Percentiles rank a stretch among this genome's conserved stretches.
Evolutionary conservation across 2,797 vertebrate genomes (phyloP).

Genomic region (Pseudochaenichthys georgianus): DNA sequence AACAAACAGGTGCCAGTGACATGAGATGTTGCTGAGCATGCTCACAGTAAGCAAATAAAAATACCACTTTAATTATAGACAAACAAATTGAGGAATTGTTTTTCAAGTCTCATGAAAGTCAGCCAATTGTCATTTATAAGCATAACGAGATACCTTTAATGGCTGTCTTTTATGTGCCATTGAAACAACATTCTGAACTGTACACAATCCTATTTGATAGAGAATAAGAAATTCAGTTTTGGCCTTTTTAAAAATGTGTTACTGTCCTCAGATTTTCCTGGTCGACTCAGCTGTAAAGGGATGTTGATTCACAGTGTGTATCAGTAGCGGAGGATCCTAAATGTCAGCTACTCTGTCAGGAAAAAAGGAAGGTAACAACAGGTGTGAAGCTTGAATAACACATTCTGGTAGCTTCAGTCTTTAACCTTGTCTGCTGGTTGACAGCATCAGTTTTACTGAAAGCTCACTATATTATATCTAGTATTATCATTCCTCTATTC

Average conservation of each 20-base stretch:
- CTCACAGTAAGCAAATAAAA: background rate
- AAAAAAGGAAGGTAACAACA: conserved; percentile 3
- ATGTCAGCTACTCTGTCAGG: background rate
- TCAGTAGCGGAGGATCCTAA: background rate
- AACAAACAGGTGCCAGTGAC: conserved; percentile 73
- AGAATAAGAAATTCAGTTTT: background rate
- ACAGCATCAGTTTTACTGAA: conserved; percentile 39
- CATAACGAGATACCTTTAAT: background rate
- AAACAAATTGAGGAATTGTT: background rate
- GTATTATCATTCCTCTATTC: conserved; percentile 69
- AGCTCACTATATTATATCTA: conserved; percentile 49
- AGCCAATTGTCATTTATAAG: background rate
- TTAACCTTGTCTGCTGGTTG: conserved; percentile 22
- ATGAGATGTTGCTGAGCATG: conserved; percentile 54
- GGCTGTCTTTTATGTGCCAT: background rate
- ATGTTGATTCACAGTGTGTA: background rate
- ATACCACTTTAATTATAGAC: background rate
- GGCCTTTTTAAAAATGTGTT: background rate
- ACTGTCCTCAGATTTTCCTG: background rate
- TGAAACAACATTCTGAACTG: background rate
- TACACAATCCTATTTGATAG: background rate
- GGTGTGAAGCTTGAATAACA: background rate
- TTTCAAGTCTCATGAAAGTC: background rate
- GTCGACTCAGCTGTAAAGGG: background rate
- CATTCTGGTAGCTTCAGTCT: conserved; percentile 16